A percentile compares a stretch with the other conserved stretches of the same genome.
Evolutionary conservation across 1,140 invertebrate species (phyloP).

Genomic region (Ditylenchus dipsaci): DNA sequence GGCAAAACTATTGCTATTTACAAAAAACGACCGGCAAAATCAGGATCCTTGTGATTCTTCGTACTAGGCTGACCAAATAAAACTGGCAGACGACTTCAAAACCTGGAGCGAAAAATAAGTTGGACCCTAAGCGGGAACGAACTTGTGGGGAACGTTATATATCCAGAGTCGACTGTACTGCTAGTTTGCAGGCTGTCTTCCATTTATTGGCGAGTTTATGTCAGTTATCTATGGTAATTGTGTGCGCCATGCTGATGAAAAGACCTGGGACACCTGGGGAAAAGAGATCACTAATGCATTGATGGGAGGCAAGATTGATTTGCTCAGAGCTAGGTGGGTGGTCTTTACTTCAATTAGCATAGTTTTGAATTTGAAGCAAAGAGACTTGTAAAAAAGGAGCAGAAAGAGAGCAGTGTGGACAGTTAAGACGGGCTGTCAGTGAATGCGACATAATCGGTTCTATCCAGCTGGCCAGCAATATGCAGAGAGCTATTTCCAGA

Average conservation of each 20-base stretch:
- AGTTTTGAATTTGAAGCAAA: slow-evolving; percentile 44
- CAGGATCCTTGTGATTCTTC: no score
- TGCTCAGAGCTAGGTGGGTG: slow-evolving; percentile 50
- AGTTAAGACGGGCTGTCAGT: slow-evolving; percentile 46
- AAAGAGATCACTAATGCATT: slow-evolving; percentile 51
- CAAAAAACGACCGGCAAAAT: no score
- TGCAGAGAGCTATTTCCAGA: slow-evolving; percentile 46
- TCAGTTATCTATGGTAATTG: slow-evolving; percentile 56
- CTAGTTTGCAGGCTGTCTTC: slow-evolving; percentile 48
- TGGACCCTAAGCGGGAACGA: background rate
- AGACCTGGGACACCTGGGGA: slow-evolving; percentile 56
- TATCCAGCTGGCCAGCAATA: slow-evolving; percentile 49
- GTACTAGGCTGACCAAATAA: no score
- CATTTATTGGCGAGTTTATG: slow-evolving; percentile 58
- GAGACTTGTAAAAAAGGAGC: slow-evolving; percentile 56
- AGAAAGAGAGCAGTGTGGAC: slow-evolving; percentile 54
- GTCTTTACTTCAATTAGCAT: background rate
- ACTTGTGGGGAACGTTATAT: background rate
- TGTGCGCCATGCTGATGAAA: slow-evolving; percentile 51
- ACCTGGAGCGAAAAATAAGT: no score
- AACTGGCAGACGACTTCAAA: no score
- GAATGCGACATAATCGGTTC: slow-evolving; percentile 54
- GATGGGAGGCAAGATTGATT: slow-evolving; percentile 50
- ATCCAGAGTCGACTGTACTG: background rate
- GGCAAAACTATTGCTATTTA: no score